Conservation (phyloP, 2,888 invertebrate genomes). For the Melinaea menophilus region DNA sequence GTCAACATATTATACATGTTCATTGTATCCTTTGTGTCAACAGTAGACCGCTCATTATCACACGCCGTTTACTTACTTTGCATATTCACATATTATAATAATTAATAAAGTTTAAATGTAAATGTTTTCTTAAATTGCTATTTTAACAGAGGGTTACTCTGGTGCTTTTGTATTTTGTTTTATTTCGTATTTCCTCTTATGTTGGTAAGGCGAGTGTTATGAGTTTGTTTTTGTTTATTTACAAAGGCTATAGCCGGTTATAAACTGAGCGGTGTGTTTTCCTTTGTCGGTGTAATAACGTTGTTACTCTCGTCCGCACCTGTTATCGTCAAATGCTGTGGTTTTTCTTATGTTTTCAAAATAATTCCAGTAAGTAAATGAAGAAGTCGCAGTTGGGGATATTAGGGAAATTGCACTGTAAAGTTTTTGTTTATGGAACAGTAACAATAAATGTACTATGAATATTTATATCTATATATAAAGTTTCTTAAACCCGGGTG, state of each 20-base stretch:
- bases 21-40: constrained; percentile 18
- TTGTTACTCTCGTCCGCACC: constrained; percentile 38
- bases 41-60: constrained; percentile 24
- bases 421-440: too few species aligned
- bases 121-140: constrained; percentile 12
- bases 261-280: constrained; percentile 34
- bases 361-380: neutral
- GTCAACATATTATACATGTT: constrained; percentile 13
- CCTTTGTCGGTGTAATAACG: constrained; percentile 37
- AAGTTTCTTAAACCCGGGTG: too few species aligned
- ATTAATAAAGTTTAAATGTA: constrained; percentile 8
- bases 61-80: constrained; percentile 13
- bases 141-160: constrained; percentile 8
- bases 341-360: constrained; percentile 18
- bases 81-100: neutral
- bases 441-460: too few species aligned
- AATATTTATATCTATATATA: too few species aligned
- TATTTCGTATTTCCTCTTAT: constrained; percentile 31
- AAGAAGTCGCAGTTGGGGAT: neutral
- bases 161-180: constrained; percentile 20
- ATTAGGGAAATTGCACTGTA: too few species aligned
- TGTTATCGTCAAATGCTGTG: constrained; percentile 31
- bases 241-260: constrained; percentile 47
- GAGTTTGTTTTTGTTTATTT: constrained; percentile 50
- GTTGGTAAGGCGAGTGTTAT: constrained; percentile 35